phyloP scores from a whole-genome alignment of 2,113 vertebrate species.

The Rhynchomys soricoides region DNA sequence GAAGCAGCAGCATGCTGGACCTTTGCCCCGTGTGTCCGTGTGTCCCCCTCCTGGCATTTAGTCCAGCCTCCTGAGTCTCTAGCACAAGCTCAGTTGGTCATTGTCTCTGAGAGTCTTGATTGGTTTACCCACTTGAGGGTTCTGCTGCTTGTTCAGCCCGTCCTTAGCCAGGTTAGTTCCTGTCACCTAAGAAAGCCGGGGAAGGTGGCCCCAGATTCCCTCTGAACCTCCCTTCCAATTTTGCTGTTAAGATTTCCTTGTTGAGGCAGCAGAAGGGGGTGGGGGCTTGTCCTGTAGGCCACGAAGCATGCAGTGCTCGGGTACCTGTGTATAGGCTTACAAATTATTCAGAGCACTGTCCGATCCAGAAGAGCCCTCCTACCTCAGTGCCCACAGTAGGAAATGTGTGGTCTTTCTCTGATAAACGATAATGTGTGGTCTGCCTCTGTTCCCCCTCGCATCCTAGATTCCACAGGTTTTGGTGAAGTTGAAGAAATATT shows the following conservation, averaged over 20 bases:
- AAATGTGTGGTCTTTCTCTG: background rate
- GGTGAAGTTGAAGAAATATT: conserved; percentile 96
- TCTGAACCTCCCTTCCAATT: background rate
- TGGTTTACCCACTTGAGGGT: background rate
- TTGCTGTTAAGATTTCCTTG: background rate
- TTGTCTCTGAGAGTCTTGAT: background rate
- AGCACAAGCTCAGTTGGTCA: background rate
- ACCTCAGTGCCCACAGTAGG: background rate
- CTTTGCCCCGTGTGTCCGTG: background rate
- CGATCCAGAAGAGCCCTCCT: background rate
- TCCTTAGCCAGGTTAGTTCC: background rate
- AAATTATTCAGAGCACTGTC: background rate
- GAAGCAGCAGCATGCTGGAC: background rate
- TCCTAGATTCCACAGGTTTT: conserved; percentile 96
- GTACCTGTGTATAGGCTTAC: background rate
- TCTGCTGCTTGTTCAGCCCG: background rate
- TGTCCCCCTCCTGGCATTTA: background rate
- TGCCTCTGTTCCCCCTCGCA: background rate
- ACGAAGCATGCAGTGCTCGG: background rate
- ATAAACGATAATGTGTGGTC: too few species aligned
- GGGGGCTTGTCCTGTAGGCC: background rate
- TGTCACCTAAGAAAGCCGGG: background rate
- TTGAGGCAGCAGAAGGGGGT: background rate
- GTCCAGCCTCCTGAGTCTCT: background rate
- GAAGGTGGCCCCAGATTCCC: background rate